Evolutionary conservation across 2,797 vertebrate species (phyloP), one percentile per base, ranked within the genome.

Genomic region (Astyanax mexicanus): DNA sequence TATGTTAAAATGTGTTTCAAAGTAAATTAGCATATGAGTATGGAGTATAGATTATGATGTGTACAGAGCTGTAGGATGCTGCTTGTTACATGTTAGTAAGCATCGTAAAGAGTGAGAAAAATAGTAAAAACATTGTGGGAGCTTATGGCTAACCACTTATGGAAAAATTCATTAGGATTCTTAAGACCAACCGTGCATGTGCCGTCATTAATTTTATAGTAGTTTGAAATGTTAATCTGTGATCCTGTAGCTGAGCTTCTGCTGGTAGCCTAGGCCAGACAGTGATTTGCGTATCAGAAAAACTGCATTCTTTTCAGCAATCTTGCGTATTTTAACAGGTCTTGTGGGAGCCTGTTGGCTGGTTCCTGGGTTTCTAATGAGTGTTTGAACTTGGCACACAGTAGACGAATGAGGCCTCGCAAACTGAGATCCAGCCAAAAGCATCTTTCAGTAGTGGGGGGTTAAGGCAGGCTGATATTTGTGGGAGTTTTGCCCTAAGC

Each of bases 291-390:
- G 51, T 78, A 67, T 84, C 66, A 80, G 57, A 73, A 49, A 8
- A 66, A 79, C 79, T 76, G 80, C 74, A n/a, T 64, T 74, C 49
- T 74, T 64, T n/a, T n/a, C n/a, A 23, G 77, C 74, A 65, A 80
- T 72, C 80, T 78, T 83, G 78, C 69, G 32, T 80, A 81, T 87
- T 89, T 89, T 74, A 75, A 62, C 74, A 73, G 77, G 75, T 83
- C 83, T 88, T 81, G 77, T 79, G 85, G 85, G 83, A 86, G 81
- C 81, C 81, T 83, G 86, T 84, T 85, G 74, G 55, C 81, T 72
- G 71, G 66, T 77, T 76, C 83, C 83, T 77, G 70, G 44, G 71
- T 83, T 72, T 74, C 80, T 85, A 88, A 89, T 85, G 84, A 85
- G 83, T 85, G 73, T 80, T 81, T 80, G 80, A 81, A 77, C 74